A percentile compares a stretch with the other conserved stretches of the same genome.
These are phyloP conservation scores for Calyptomena viridis DNA, from an alignment of 2,113 vertebrate species.

Conservation along the genomic window DNA sequence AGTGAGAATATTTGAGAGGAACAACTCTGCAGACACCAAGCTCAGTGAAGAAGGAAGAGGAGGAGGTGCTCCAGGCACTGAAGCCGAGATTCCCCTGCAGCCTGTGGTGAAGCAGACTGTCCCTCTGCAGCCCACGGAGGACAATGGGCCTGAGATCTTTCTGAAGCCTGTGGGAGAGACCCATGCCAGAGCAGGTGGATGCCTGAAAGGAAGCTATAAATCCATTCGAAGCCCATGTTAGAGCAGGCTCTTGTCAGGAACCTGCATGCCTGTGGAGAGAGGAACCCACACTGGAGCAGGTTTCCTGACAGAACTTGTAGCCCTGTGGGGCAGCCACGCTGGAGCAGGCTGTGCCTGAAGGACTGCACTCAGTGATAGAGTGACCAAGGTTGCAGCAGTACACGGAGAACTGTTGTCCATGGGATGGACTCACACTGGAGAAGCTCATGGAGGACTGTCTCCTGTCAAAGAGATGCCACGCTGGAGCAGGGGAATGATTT, in stretches of 20 bases:
- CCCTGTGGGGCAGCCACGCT: neutral
- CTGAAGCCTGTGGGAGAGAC: neutral
- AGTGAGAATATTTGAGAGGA: neutral
- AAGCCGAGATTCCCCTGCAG: neutral
- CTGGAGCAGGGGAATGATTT: neutral
- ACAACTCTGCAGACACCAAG: neutral
- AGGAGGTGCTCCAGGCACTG: neutral
- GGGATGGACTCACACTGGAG: too few relatives aligned
- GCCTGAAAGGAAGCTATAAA: neutral
- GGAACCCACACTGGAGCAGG: neutral
- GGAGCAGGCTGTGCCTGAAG: too few relatives aligned
- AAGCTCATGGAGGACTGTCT: neutral
- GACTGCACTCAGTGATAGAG: too few relatives aligned
- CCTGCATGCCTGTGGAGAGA: neutral
- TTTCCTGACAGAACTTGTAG: neutral
- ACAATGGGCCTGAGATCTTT: neutral
- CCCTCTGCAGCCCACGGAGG: neutral
- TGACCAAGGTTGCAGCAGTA: too few relatives aligned
- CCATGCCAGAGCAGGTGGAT: neutral
- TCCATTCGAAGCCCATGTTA: neutral
- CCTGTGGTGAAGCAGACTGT: neutral
- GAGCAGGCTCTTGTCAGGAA: neutral
- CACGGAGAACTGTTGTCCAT: too few relatives aligned
- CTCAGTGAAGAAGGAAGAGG: neutral
- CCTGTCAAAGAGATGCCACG: neutral